These are phyloP conservation scores for Gryllus longicercus DNA, from an alignment of 2,888 invertebrate species.

Conservation along the genomic window DNA sequence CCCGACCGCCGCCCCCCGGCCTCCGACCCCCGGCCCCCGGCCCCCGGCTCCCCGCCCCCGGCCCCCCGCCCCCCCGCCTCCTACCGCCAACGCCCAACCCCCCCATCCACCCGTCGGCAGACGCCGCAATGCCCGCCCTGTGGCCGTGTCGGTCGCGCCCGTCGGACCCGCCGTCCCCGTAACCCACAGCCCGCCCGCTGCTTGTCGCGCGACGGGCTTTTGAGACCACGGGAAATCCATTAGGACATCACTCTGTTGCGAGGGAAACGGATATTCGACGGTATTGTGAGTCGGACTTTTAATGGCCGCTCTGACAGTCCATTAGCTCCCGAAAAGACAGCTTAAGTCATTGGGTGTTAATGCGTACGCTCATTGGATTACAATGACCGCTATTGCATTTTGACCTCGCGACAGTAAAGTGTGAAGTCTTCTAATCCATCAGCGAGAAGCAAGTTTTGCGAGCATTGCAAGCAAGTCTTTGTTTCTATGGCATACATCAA, in stretches of 20 bases:
- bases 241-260: slow-evolving; percentile 10
- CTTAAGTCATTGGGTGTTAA: background rate
- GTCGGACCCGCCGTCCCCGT: background rate
- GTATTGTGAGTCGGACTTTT: slow-evolving; percentile 8
- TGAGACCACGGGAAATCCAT: background rate
- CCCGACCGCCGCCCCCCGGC: background rate
- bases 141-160: background rate
- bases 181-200: background rate
- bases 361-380: background rate
- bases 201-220: background rate
- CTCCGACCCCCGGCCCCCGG: background rate
- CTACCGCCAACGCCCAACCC: background rate
- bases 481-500: too few species aligned
- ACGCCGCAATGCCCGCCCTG: background rate
- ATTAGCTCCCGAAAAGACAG: background rate
- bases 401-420: too few species aligned
- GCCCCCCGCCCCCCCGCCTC: background rate
- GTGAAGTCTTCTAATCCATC: too few species aligned
- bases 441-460: too few species aligned
- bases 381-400: too few species aligned
- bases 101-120: background rate
- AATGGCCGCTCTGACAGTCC: background rate
- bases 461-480: too few species aligned
- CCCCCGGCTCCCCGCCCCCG: background rate
- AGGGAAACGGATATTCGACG: background rate